Percentiles rank a stretch among this genome's conserved stretches.
Evolutionary conservation across 2,888 invertebrate genomes (phyloP).

Genomic region (Drosophila neutralis): DNA sequence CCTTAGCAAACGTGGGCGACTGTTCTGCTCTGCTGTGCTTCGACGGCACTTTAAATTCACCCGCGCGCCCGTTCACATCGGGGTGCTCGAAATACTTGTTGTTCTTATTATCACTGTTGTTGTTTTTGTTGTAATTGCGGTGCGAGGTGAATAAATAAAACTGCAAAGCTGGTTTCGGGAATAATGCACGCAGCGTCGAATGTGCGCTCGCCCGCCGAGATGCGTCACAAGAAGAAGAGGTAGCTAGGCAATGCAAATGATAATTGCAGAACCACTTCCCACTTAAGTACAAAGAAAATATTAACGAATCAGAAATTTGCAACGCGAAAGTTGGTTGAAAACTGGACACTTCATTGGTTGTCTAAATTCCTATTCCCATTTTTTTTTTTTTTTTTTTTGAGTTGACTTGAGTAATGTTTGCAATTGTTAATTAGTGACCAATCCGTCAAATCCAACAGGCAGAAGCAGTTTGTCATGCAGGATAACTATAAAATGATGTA

Average conservation of each 20-base stretch:
- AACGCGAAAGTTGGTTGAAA: background rate
- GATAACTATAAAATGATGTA: slow-evolving; percentile 79
- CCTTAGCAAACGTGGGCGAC: background rate
- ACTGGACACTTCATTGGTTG: background rate
- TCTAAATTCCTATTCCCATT: background rate
- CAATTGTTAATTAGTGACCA: slow-evolving; percentile 1
- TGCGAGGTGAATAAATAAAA: slow-evolving; percentile 47
- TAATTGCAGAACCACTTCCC: background rate
- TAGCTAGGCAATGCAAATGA: slow-evolving; percentile 39
- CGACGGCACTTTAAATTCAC: slow-evolving; percentile 59
- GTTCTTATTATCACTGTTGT: slow-evolving; percentile 4
- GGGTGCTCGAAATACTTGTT: slow-evolving; percentile 19
- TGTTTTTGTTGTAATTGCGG: slow-evolving; percentile 31
- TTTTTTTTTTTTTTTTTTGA: background rate
- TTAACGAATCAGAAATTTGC: too few relatives aligned
- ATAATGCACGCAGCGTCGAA: slow-evolving; percentile 78
- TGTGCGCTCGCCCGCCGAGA: slow-evolving; percentile 83
- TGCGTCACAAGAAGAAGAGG: slow-evolving; percentile 84
- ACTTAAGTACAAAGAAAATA: background rate
- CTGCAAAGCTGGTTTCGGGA: slow-evolving; percentile 74
- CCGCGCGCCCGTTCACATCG: slow-evolving; percentile 69
- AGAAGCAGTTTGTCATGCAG: slow-evolving; percentile 82
- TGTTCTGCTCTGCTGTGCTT: slow-evolving; percentile 2
- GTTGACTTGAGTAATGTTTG: slow-evolving; percentile 30
- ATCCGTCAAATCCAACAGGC: slow-evolving; percentile 53